Percentiles rank a stretch among this genome's conserved stretches.
These are phyloP conservation scores for Pelmatolapia mariae DNA, from an alignment of 2,113 vertebrate species.

Conservation along the genomic window DNA sequence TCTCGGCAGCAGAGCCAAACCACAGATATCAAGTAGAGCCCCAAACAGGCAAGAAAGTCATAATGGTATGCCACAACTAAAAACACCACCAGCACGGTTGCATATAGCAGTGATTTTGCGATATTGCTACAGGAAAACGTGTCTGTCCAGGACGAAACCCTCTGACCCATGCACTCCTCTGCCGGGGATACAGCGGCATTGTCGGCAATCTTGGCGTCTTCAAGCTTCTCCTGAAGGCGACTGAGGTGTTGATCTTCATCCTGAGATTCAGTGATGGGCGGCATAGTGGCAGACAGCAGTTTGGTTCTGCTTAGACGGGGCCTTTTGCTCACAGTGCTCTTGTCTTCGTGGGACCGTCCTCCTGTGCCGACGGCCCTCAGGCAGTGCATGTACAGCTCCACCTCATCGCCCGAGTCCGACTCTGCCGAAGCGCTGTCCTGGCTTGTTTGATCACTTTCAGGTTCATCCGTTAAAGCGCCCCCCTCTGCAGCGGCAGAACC, in stretches of 20 bases:
- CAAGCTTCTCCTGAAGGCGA: neutral
- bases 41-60: constrained; percentile 86
- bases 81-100: constrained; percentile 80
- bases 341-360: neutral
- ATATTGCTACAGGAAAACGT: constrained; percentile 65
- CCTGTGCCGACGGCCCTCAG: constrained; percentile 44
- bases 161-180: constrained; percentile 8
- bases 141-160: constrained; percentile 54
- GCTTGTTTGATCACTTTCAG: neutral
- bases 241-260: constrained; percentile 55
- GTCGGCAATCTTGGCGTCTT: neutral
- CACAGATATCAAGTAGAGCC: constrained; percentile 84
- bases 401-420: constrained; percentile 66
- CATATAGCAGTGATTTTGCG: constrained; percentile 72
- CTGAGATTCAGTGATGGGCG: constrained; percentile 60
- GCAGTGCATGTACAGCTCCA: constrained; percentile 68
- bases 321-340: constrained; percentile 12
- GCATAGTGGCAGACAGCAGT: constrained; percentile 37
- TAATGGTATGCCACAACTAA: constrained; percentile 79
- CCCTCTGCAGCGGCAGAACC: neutral
- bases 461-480: neutral
- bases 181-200: neutral
- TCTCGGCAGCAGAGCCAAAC: constrained; percentile 81
- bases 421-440: constrained; percentile 37
- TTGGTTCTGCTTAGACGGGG: constrained; percentile 28